These are phyloP conservation scores for Polia nebulosa DNA, from an alignment of 2,888 invertebrate genomes.

Conservation along the genomic window DNA sequence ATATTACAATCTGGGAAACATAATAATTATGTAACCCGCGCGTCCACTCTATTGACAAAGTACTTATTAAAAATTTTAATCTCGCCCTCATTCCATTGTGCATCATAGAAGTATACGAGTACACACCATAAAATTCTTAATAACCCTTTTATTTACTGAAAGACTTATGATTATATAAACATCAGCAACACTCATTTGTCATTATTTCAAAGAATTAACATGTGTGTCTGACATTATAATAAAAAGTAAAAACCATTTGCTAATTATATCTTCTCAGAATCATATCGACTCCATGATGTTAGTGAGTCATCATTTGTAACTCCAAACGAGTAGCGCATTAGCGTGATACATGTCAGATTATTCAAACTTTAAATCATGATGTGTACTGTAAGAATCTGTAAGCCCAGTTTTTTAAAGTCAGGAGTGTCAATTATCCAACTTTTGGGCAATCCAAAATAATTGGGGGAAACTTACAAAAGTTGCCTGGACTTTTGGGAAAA, in stretches of 20 bases:
- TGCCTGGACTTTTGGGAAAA: too few species aligned
- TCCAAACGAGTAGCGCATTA: not conserved
- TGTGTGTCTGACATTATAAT: slow-evolving; percentile 16
- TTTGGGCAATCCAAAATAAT: too few species aligned
- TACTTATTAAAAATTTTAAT: too few species aligned
- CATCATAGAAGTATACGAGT: too few species aligned
- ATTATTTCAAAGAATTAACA: slow-evolving; percentile 28
- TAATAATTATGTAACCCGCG: too few species aligned
- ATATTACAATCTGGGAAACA: too few species aligned
- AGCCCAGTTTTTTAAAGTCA: too few species aligned
- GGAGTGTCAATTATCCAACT: too few species aligned
- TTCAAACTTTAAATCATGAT: not conserved
- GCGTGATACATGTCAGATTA: not conserved
- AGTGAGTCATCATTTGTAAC: slow-evolving; percentile 44
- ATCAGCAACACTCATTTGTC: slow-evolving; percentile 1
- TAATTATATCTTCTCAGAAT: slow-evolving; percentile 49
- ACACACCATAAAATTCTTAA: not conserved
- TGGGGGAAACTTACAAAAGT: too few species aligned
- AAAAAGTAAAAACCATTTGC: slow-evolving; percentile 27
- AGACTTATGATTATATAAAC: slow-evolving; percentile 12
- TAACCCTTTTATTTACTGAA: not conserved
- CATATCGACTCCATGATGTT: not conserved
- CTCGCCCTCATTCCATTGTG: too few species aligned
- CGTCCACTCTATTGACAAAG: too few species aligned
- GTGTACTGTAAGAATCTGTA: not conserved